Conservation (phyloP, 1,140 invertebrate genomes). For the Leptinotarsa undecemlineata region DNA sequence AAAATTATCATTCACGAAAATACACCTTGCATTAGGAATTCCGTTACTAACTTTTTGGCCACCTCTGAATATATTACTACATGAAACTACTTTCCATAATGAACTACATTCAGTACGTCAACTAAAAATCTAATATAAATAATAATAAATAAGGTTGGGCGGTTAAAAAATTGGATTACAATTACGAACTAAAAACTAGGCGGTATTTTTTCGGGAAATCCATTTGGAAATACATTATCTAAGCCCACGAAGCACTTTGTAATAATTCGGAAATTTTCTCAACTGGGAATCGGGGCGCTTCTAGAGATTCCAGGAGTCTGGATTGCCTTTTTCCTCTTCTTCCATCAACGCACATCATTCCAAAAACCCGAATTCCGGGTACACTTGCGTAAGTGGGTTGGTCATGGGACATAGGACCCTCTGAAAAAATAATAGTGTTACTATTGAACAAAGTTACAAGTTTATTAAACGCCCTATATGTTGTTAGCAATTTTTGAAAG, state of each 20-base stretch:
- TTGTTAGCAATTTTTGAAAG: too few relatives aligned
- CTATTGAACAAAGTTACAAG: background rate
- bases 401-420: constrained; percentile 91
- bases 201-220: constrained; percentile 4
- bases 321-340: constrained; percentile 58
- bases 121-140: constrained; percentile 10
- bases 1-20: too few relatives aligned
- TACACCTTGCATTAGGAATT: too few relatives aligned
- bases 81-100: background rate
- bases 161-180: background rate
- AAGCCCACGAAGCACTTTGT: constrained; percentile 64
- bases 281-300: constrained; percentile 70
- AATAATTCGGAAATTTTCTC: constrained; percentile 69
- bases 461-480: too few relatives aligned
- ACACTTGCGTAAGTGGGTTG: constrained; percentile 92
- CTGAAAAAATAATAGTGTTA: constrained; percentile 57
- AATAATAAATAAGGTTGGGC: constrained; percentile 15
- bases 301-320: constrained; percentile 59
- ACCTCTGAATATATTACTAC: background rate
- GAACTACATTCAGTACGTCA: constrained; percentile 5
- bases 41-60: too few relatives aligned
- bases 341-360: constrained; percentile 84
- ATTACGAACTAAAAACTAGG: background rate
- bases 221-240: constrained; percentile 28
- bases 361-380: constrained; percentile 87